A percentile compares a stretch with the other conserved stretches of the same genome.
phyloP scores from a whole-genome alignment of 2,888 invertebrate species.

The Scaptomyza caliginosa region DNA sequence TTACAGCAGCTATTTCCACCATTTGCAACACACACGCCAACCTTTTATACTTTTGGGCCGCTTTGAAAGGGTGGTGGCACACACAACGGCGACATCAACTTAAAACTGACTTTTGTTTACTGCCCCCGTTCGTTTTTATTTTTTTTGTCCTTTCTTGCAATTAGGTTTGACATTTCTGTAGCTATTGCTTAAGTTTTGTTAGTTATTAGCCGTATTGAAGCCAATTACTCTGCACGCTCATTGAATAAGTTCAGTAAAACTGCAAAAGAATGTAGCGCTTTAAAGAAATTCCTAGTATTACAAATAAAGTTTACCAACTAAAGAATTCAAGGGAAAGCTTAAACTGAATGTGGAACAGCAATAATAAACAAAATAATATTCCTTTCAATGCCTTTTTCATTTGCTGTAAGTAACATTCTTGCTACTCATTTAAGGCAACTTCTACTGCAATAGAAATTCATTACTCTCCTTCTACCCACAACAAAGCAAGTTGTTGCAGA shows the following conservation, averaged over 20 bases:
- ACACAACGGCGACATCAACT: conserved; percentile 20
- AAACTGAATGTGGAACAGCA: background rate
- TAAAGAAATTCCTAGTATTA: background rate
- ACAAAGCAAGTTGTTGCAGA: conserved; percentile 11
- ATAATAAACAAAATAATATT: background rate
- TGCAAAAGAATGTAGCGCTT: background rate
- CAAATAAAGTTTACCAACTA: background rate
- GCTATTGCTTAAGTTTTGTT: conserved; percentile 28
- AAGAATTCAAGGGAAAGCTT: background rate
- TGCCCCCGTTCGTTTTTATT: conserved; percentile 24
- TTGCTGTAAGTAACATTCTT: conserved; percentile 14
- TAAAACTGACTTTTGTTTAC: conserved; percentile 24
- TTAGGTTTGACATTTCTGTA: conserved; percentile 40
- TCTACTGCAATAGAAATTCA: conserved; percentile 32
- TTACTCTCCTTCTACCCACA: conserved; percentile 13
- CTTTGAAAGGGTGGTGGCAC: background rate
- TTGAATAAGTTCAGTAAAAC: background rate
- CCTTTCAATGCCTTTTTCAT: background rate
- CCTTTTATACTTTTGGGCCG: conserved; percentile 34
- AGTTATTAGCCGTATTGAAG: conserved; percentile 33
- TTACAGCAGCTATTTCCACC: conserved; percentile 34
- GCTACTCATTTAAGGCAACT: conserved; percentile 41
- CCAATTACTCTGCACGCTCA: conserved; percentile 24
- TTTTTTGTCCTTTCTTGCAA: conserved; percentile 43
- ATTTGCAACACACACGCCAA: conserved; percentile 7